Base-by-base conservation (phyloP, 2,888 invertebrate genomes). In the Empis livida region DNA sequence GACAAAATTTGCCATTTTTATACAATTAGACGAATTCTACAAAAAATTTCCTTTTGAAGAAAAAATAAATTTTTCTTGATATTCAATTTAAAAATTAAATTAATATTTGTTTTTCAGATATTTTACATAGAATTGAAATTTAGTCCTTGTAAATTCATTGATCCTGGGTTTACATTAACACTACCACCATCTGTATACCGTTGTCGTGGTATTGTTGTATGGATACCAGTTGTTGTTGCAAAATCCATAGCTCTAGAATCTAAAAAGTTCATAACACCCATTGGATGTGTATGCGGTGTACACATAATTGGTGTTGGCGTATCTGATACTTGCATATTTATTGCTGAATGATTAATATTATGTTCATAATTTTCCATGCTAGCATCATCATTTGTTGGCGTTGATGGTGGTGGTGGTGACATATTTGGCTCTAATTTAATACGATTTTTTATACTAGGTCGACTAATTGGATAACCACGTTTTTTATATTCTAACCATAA, bases 401-500 rank as follows among this genome's bases (percentile, higher is more conserved):
- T 65, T 20, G 62, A 53, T n/a, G 62, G 55, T 16, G 74, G 71
- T 39, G 80, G 79, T 9, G 80, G 79, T 16, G 80, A 74, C 39
- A 78, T 71, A 61, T 78, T 76, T 44, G 71, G 67, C 59, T 80
- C 80, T 50, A 80, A 77, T 55, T 83, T 83, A 46, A 84, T 82
- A 43, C 86, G 73, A 54, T 79, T 82, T 61, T 84, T 85, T 54
- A 86, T 80, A 61, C 85, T 85, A 13, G 85, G 80, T 55, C 87
- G 73, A 61, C 80, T 84, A 59, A 85, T 84, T 2, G 86, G 86
- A 65, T 88, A 88, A 0, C 88, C 88, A 41, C 84, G 79, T 65
- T 85, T 86, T 61, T 85, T 87, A 63, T 87, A 88, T 61, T 88
- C 88, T 37, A 88, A 71, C 88, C 88, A 88, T 3, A 89, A 71